phyloP scores from a whole-genome alignment of 2,888 invertebrate species.

The Temnothorax rugatulus region DNA sequence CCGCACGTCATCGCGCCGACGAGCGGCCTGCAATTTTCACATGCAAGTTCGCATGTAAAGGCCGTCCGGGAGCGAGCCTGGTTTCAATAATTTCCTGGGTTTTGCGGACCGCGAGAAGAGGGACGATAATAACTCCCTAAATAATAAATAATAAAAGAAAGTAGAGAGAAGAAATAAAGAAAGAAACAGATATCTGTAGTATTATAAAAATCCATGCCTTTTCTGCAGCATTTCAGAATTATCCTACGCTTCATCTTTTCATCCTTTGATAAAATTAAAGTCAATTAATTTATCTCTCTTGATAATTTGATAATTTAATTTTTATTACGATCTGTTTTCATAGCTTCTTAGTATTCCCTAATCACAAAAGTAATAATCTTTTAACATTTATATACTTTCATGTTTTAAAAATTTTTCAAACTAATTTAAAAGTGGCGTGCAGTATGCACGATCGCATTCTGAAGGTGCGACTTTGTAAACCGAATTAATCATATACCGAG shows the following conservation, averaged over 20 bases:
- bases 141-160: constrained; percentile 30
- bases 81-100: constrained; percentile 23
- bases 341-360: neutral
- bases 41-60: constrained; percentile 31
- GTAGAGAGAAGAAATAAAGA: neutral
- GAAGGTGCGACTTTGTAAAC: neutral
- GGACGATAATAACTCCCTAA: neutral
- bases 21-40: constrained; percentile 33
- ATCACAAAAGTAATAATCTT: neutral
- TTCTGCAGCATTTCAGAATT: neutral
- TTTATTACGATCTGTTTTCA: neutral
- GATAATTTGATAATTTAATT: no score
- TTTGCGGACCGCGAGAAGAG: neutral
- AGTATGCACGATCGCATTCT: neutral
- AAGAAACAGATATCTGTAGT: neutral
- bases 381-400: neutral
- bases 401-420: neutral
- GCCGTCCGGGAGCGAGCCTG: neutral
- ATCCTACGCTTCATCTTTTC: neutral
- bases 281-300: neutral
- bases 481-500: neutral
- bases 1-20: neutral
- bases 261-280: neutral
- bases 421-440: neutral
- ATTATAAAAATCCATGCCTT: neutral